Base-by-base conservation (phyloP, 2,113 vertebrate genomes). In the Pterocles orientalis region DNA sequence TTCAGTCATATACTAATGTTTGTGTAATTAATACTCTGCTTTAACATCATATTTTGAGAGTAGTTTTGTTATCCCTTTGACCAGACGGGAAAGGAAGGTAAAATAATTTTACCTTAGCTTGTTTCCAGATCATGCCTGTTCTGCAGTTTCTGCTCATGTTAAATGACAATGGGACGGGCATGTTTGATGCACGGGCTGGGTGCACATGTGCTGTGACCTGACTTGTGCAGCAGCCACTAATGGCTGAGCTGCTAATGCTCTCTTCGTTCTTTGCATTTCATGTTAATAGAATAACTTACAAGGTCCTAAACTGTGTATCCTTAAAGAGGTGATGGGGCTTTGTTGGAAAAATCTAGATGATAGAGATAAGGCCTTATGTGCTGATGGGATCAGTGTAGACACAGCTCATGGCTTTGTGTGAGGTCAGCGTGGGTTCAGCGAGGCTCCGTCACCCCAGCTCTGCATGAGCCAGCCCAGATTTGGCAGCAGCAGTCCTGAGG, bases 171-270 rank as follows among this genome's bases (percentile, higher is more conserved):
- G 9, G 79, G 33, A 17, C 2, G 2, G 47, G 29, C 66, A 18
- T 8, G 36, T 41, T 65, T 65, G 50, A 9, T 33, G 68, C 50
- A n/a, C 0, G 14, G 77, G 43, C 53, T 47, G 62, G 6, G 36
- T 39, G 39, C 2, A 3, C 9, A 0, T 2, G 28, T 72, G 73
- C 57, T 5, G 2, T 24, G 65, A 82, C 41, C 61, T 0, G 0
- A 26, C 50, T 31, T 23, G 14, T 29, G 41, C 47, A 21, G 41
- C 39, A 50, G 48, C 7, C 2, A 3, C 82, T 69, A 14, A 58
- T 4, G n/a, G 56, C 53, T 0, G 0, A 51, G 47, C 24, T 33
- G 51, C 41, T 86, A 43, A 39, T 18, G 43, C 39, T 82, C 31
- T 21, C 14, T 66, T 71, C 60, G 72, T 57, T 62, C 48, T 64